A percentile compares a stretch with the other conserved stretches of the same genome.
Conservation (phyloP, 2,888 invertebrate genomes). For the Gymnosoma rotundatum region DNA sequence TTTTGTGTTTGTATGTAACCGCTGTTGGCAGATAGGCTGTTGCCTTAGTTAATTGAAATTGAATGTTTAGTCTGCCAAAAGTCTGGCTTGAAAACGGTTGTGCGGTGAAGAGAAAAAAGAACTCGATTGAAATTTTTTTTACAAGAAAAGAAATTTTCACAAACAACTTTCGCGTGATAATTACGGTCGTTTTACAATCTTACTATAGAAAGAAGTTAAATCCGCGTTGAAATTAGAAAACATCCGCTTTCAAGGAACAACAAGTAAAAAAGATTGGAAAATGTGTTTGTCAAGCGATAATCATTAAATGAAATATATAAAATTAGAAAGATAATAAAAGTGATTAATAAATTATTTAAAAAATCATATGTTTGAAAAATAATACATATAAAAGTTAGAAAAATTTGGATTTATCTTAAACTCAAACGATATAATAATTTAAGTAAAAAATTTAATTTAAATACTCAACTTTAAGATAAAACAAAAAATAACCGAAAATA, state of each 20-base stretch:
- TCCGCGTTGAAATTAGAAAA: conserved; percentile 63
- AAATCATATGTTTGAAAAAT: background rate
- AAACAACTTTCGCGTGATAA: conserved; percentile 66
- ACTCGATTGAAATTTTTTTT: background rate
- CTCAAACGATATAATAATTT: background rate
- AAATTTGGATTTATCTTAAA: background rate
- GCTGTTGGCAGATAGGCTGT: conserved; percentile 40
- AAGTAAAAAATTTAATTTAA: background rate
- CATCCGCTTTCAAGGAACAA: conserved; percentile 46
- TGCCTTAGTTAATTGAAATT: conserved; percentile 65
- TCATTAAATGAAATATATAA: conserved; percentile 10
- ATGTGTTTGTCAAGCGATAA: background rate
- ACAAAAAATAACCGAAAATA: background rate
- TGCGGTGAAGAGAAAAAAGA: conserved; percentile 57
- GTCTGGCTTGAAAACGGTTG: conserved; percentile 79
- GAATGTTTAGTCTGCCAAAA: conserved; percentile 78
- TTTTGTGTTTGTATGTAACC: conserved; percentile 3
- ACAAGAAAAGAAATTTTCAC: conserved; percentile 60
- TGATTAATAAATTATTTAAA: background rate
- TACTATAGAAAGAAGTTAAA: conserved; percentile 50
- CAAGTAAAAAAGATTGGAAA: conserved; percentile 11
- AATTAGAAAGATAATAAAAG: background rate
- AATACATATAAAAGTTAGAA: background rate
- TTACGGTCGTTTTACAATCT: conserved; percentile 48
- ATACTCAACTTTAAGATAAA: background rate